Evolutionary conservation across 2,888 invertebrate species (phyloP).

Genomic region (Stenchaetothrips biformis): DNA sequence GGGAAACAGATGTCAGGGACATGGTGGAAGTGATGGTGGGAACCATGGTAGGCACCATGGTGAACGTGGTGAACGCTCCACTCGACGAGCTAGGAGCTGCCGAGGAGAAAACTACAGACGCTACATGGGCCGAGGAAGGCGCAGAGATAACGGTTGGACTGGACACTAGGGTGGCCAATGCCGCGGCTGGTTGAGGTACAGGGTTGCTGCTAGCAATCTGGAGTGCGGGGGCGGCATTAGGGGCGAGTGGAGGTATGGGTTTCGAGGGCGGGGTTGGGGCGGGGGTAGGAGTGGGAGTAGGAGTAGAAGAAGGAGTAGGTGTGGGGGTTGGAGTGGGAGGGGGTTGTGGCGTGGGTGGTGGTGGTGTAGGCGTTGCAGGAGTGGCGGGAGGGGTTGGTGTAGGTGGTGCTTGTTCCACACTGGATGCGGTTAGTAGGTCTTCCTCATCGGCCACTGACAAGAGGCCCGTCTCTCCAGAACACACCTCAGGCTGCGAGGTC

Average conservation of each 20-base stretch:
- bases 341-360: conserved; percentile 34
- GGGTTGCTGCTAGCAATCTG: too few species aligned
- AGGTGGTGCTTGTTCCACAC: conserved; percentile 39
- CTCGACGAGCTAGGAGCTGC: conserved; percentile 41
- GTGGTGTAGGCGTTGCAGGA: conserved; percentile 26
- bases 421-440: conserved; percentile 41
- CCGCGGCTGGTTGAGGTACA: too few species aligned
- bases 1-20: neutral
- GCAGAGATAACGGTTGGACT: neutral
- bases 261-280: conserved; percentile 32
- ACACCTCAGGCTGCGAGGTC: conserved; percentile 29
- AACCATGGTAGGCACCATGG: conserved; percentile 40
- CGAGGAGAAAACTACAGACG: conserved; percentile 41
- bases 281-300: conserved; percentile 41
- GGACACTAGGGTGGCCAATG: neutral
- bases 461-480: conserved; percentile 30
- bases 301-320: conserved; percentile 38
- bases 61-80: conserved; percentile 39
- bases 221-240: too few species aligned
- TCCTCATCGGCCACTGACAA: conserved; percentile 8
- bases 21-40: conserved; percentile 31
- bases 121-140: conserved; percentile 28
- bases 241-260: too few species aligned
- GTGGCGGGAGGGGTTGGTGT: conserved; percentile 32
- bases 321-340: conserved; percentile 36